Evolutionary conservation across 2,888 invertebrate genomes (phyloP).

Genomic region (Chironomus tentans): DNA sequence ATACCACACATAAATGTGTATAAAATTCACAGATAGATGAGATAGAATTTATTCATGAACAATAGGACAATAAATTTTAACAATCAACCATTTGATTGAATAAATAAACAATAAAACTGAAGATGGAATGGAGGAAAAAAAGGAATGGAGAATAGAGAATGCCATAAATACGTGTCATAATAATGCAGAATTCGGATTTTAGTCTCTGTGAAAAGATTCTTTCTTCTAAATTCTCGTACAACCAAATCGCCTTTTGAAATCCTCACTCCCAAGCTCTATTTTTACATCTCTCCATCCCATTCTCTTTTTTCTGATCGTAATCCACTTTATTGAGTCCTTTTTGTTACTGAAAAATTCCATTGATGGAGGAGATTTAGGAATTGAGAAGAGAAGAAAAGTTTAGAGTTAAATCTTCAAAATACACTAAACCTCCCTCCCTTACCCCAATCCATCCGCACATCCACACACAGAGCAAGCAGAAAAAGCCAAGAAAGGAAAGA

Average conservation of each 20-base stretch:
- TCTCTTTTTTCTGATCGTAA: not conserved
- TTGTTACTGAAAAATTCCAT: not conserved
- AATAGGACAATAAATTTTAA: constrained; percentile 12
- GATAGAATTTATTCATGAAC: not conserved
- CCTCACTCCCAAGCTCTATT: not conserved
- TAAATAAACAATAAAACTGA: constrained; percentile 19
- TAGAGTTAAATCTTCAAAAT: constrained; percentile 7
- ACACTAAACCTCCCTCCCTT: not conserved
- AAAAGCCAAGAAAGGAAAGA: not conserved
- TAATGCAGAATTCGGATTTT: constrained; percentile 18
- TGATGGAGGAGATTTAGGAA: not conserved
- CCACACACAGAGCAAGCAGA: not conserved
- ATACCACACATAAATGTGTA: not conserved
- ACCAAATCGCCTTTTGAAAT: constrained; percentile 5
- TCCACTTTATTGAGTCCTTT: constrained; percentile 12
- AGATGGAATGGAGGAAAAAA: not conserved
- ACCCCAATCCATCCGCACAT: not conserved
- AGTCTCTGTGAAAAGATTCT: not conserved
- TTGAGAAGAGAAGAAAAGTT: not conserved
- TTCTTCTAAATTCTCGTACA: not conserved
- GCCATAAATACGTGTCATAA: constrained; percentile 17
- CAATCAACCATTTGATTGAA: constrained; percentile 24
- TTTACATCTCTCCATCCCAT: not conserved
- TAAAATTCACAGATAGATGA: not conserved
- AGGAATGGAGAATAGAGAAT: not conserved